Evolutionary conservation across 2,888 invertebrate genomes (phyloP), one percentile per base, ranked within the genome.

Genomic region (Spodoptera exigua): DNA sequence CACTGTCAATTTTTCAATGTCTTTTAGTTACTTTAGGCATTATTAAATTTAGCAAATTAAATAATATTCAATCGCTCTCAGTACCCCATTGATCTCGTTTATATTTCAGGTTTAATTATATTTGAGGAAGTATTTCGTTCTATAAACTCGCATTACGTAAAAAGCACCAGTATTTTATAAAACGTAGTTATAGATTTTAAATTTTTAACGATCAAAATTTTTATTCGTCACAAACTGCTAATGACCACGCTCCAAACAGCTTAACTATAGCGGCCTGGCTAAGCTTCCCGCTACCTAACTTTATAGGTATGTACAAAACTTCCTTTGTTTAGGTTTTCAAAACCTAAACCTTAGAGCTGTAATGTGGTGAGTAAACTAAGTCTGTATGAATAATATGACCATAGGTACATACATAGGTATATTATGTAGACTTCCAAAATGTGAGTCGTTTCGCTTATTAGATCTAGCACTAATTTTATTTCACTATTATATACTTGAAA

Each of bases 181-280:
- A 32, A 49, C 34, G 61, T 76, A 76, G 69, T 57, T 36, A 44
- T 76, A 76, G 79, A 62, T 60, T 57, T 27, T 39, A 59, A 78
- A 77, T 62, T 60, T 57, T 27, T 39, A 59, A 55, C 32, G 45
- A 59, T 56, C 57, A 61, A 36, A 46, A 37, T 51, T 51, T 61
- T 47, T 40, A 58, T 9, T 65, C 45, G 56, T 68, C 77, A 78
- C 79, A 45, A 60, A 54, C 72, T 69, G 84, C 83, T 82, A 79
- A 66, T 47, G 35, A 70, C 49, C 88, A 87, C 86, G 87, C 87
- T 85, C 79, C 64, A 72, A 73, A 70, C 78, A 76, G 85, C 85
- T 81, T 82, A 83, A 81, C 81, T 70, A 61, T 47, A 76, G 71
- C 69, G 72, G 79, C 79, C 76, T 82, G 78, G 86, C 82, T 77